Evolutionary conservation across 2,797 vertebrate species (phyloP), one percentile per base, ranked within the genome.

Genomic region (Prunella strophiata): DNA sequence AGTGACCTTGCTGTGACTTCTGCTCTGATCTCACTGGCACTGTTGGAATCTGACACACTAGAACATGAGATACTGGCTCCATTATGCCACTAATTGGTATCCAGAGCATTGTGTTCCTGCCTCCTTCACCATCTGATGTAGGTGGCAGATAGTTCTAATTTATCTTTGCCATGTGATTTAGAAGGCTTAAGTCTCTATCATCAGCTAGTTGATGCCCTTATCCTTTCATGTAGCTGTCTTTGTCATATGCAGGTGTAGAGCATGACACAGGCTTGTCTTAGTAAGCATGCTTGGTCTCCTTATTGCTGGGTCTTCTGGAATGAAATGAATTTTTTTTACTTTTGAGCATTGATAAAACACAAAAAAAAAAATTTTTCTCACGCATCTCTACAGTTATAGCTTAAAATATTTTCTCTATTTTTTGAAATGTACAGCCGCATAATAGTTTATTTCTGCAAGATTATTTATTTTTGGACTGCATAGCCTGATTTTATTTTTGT

Each of bases 1-100:
- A 47, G 72, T 93, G 94, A 96, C 94, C 93, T 97, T 96, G 89
- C 85, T 88, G 91, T 94, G 92, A 94, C 95, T 97, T 91, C 82
- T 94, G 85, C 70, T 88, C 94, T 95, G 95, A 96, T 96, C 94
- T 94, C 88, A 42, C 45, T 94, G 92, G 93, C 91, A 92, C 94
- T 93, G 91, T 73, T 94, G 92, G 96, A 96, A 97, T 96, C 66
- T 91, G 91, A 96, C 93, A 94, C 93, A 86, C 55, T 88, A 85
- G 93, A 94, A 96, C 91, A 93, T 85, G 94, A 96, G 93, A 95
- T 93, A 90, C 78, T 34, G 62, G 26, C 87, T 94, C 85, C 94
- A 91, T 95, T 95, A 93, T 93, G 76, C 73, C 71, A 89, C 94
- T 96, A 96, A 96, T 88, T 93, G 72, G 79, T 85, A 93, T 95